Conservation (phyloP, 2,113 vertebrate genomes). For the Gallinago media region DNA sequence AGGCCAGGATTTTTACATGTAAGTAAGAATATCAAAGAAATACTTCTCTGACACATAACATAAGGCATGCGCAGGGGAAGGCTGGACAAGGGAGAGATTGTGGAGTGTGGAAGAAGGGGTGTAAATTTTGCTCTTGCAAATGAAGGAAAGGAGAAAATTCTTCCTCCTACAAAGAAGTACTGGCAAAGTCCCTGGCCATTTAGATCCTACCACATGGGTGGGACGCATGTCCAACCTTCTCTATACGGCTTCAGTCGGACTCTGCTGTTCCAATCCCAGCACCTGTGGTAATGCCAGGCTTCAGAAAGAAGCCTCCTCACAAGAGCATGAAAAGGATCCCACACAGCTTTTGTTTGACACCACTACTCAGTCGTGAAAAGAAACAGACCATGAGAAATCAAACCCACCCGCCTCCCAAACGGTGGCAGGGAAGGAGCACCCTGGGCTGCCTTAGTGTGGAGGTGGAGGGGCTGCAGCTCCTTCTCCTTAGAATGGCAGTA, state of each 20-base stretch:
- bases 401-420: background rate
- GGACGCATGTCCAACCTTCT: background rate
- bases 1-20: background rate
- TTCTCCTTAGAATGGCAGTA: background rate
- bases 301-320: background rate
- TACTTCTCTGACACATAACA: background rate
- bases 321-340: background rate
- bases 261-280: background rate
- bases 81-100: background rate
- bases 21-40: background rate
- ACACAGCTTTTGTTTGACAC: background rate
- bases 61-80: background rate
- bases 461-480: background rate
- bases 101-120: background rate
- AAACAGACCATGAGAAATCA: background rate
- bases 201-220: background rate
- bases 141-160: background rate
- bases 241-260: background rate
- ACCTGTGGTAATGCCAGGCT: background rate
- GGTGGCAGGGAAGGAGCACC: background rate
- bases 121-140: background rate
- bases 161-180: background rate
- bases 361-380: background rate
- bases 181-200: background rate
- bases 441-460: rapidly evolving